Base-by-base conservation (phyloP, 2,113 vertebrate species). In the Cyanoliseus patagonus region DNA sequence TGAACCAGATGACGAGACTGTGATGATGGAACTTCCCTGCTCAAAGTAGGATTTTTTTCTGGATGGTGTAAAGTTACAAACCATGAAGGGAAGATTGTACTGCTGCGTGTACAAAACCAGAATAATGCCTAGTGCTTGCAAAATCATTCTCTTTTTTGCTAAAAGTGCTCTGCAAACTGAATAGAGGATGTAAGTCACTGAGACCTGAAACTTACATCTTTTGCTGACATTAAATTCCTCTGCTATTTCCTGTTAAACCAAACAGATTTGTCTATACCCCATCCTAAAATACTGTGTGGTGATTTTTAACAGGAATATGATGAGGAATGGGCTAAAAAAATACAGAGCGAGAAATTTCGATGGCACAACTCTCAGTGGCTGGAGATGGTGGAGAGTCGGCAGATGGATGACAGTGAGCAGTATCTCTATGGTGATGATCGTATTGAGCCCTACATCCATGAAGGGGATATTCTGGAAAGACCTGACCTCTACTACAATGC, bases 321-420 rank as follows among this genome's bases (percentile, higher is more conserved):
- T 87, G 98, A 99, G 88, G 98, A 99, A 88, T 99, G 99, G 99
- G 98, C 98, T 20, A 98, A 98, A 95, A 99, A 99, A 97, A 99
- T 99, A 94, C 99, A 99, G 97, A 99, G 97, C 0, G 98, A 99
- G 76, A 99, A 99, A 94, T 99, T 99, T 77, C 98, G 99, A 64
- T 99, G 98, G 98, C 99, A 99, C 97, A 99, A 99, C 93, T 98
- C 99, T n/a, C 99, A 99, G 97, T 99, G 99, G 99, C 93, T 99
- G 89, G 99, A 99, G 96, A 99, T 99, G 99, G 99, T 99, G 61
- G 99, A 99, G 97, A 99, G 98, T 92, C 98, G 98, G 13, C 98
- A 98, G 94, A 96, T 99, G 98, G 99, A 99, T 28, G 98, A 99
- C 66, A 98, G 97, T 4, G 99, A 99, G 47, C 98, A 98, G 76